Evolutionary conservation across 2,797 vertebrate genomes (phyloP).

Genomic region (Aeoliscus strigatus): DNA sequence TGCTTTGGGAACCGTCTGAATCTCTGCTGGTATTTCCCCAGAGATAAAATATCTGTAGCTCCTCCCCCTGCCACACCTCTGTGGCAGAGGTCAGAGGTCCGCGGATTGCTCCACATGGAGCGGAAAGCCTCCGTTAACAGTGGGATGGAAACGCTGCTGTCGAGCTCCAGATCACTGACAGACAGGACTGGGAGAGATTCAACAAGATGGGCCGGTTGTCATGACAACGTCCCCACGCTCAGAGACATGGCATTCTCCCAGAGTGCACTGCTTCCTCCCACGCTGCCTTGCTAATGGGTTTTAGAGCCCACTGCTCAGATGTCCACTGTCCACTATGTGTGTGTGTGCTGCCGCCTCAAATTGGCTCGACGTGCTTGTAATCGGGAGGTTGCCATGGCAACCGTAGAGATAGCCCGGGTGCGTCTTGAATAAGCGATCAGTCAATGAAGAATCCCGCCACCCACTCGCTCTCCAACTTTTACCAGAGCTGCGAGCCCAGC

Average conservation of each 20-base stretch:
- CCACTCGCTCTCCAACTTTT: slow-evolving; percentile 36
- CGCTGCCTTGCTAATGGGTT: slow-evolving; percentile 58
- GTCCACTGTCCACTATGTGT: slow-evolving; percentile 36
- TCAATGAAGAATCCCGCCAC: slow-evolving; percentile 50
- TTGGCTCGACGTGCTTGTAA: slow-evolving; percentile 12
- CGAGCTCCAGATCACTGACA: slow-evolving; percentile 9
- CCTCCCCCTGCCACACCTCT: too few species aligned
- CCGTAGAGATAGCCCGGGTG: slow-evolving; percentile 53
- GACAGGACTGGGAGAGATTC: slow-evolving; percentile 26
- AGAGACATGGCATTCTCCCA: slow-evolving; percentile 44
- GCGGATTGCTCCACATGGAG: slow-evolving; percentile 4
- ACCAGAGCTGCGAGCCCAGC: slow-evolving; percentile 10
- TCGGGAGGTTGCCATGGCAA: slow-evolving; percentile 48
- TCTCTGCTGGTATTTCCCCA: slow-evolving; percentile 5
- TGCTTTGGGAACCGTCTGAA: too few species aligned
- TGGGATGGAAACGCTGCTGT: slow-evolving; percentile 8
- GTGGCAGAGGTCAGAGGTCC: too few species aligned
- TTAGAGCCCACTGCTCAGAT: slow-evolving; percentile 49
- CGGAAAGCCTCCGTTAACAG: background rate
- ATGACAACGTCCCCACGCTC: slow-evolving; percentile 48
- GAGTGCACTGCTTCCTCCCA: slow-evolving; percentile 57
- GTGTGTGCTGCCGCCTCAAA: slow-evolving; percentile 21
- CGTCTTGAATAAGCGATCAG: slow-evolving; percentile 54
- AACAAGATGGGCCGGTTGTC: slow-evolving; percentile 51
- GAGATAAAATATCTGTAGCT: too few species aligned